These are phyloP conservation scores for Hermaeophaga mercurialis DNA, from an alignment of 2,888 invertebrate genomes.

Conservation along the genomic window DNA sequence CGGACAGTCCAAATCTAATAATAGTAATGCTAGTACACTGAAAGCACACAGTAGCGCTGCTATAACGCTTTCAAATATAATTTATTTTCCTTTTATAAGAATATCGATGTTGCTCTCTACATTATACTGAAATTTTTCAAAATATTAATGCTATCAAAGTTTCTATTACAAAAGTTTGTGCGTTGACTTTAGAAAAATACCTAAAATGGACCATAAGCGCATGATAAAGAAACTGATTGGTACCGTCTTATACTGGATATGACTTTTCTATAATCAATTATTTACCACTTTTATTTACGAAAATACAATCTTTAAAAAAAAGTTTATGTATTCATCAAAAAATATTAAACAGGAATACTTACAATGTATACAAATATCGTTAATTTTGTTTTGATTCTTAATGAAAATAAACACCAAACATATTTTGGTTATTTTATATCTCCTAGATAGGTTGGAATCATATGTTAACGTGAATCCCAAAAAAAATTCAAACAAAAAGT, in stretches of 20 bases:
- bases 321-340: too few relatives aligned
- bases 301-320: too few relatives aligned
- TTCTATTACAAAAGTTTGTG: slow-evolving; percentile 53
- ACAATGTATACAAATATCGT: too few relatives aligned
- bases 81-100: slow-evolving; percentile 48
- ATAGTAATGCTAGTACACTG: slow-evolving; percentile 57
- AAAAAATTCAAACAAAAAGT: too few relatives aligned
- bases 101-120: slow-evolving; percentile 57
- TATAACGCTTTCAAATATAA: slow-evolving; percentile 48
- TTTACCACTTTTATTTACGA: too few relatives aligned
- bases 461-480: too few relatives aligned
- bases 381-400: too few relatives aligned
- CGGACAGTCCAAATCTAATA: slow-evolving; percentile 59
- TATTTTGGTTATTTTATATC: too few relatives aligned
- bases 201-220: slow-evolving; percentile 39
- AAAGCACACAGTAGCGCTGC: slow-evolving; percentile 56
- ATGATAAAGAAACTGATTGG: slow-evolving; percentile 19
- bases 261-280: background rate
- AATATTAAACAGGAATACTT: too few relatives aligned
- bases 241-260: background rate
- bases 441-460: too few relatives aligned
- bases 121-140: slow-evolving; percentile 50
- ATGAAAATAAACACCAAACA: too few relatives aligned
- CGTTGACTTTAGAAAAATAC: slow-evolving; percentile 51
- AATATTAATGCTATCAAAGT: slow-evolving; percentile 49